Conservation (phyloP, 2,797 vertebrate species). For the Gallinago solitaria region DNA sequence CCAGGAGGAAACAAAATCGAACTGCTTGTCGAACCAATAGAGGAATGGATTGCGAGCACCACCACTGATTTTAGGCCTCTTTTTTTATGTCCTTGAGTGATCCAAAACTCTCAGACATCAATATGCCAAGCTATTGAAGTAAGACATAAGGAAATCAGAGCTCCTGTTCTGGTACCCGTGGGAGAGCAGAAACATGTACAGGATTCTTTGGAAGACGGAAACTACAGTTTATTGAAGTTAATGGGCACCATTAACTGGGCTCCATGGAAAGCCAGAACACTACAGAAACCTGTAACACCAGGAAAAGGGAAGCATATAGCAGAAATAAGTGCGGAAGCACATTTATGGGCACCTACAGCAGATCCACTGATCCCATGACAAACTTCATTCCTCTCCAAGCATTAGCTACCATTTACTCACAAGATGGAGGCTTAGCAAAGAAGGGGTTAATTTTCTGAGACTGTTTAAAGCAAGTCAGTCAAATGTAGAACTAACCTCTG, state of each 20-base stretch:
- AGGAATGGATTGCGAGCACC: not conserved
- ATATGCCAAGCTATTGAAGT: not conserved
- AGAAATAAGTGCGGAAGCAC: accelerated
- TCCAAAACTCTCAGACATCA: not conserved
- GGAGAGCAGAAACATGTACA: not conserved
- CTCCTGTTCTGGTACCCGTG: accelerated
- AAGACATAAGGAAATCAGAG: not conserved
- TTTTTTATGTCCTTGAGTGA: not conserved
- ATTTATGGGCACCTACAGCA: not conserved
- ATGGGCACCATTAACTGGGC: not conserved
- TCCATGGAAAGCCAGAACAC: not conserved
- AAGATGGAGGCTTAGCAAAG: not conserved
- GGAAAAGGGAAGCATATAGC: not conserved
- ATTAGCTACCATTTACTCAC: not conserved
- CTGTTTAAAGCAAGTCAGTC: not conserved
- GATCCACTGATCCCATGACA: not conserved
- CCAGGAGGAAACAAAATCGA: not conserved
- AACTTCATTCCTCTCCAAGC: not conserved
- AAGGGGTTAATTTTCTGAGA: not conserved
- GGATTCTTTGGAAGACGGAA: not conserved
- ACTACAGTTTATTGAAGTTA: not conserved
- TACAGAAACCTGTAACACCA: not conserved
- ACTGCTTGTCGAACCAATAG: not conserved
- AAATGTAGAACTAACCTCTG: not conserved
- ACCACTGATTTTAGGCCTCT: not conserved